Percentiles rank a stretch among this genome's conserved stretches.
Conservation (phyloP, 1,140 invertebrate genomes). For the Calephelis virginiensis region DNA sequence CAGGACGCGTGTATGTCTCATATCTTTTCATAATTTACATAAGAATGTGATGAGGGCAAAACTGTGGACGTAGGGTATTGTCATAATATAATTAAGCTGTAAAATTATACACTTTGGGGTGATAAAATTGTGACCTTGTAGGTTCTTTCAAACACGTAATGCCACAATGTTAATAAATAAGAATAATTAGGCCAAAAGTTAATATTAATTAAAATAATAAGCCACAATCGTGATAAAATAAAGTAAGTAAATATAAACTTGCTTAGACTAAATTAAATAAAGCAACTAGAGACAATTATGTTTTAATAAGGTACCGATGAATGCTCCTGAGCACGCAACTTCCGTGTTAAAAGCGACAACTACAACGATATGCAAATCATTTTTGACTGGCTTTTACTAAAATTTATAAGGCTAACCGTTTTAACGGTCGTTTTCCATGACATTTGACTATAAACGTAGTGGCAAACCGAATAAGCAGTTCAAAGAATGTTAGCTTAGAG, state of each 20-base stretch:
- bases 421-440: constrained; percentile 57
- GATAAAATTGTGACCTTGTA: too few species aligned
- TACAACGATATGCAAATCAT: constrained; percentile 68
- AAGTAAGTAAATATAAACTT: neutral
- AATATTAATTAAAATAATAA: too few species aligned
- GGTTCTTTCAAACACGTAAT: too few species aligned
- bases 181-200: too few species aligned
- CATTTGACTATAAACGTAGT: constrained; percentile 58
- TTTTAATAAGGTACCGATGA: constrained; percentile 53
- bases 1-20: too few species aligned
- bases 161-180: too few species aligned
- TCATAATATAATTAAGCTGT: too few species aligned
- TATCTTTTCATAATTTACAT: too few species aligned
- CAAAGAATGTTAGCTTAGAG: constrained; percentile 31
- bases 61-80: too few species aligned
- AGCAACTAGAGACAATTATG: constrained; percentile 49
- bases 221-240: neutral
- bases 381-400: constrained; percentile 49
- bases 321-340: constrained; percentile 54
- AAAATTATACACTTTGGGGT: too few species aligned
- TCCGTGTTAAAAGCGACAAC: constrained; percentile 48
- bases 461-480: constrained; percentile 58
- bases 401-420: constrained; percentile 50
- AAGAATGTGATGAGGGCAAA: too few species aligned
- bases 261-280: constrained; percentile 9